Conservation (phyloP, 2,113 vertebrate species). For the Seriola quinqueradiata region DNA sequence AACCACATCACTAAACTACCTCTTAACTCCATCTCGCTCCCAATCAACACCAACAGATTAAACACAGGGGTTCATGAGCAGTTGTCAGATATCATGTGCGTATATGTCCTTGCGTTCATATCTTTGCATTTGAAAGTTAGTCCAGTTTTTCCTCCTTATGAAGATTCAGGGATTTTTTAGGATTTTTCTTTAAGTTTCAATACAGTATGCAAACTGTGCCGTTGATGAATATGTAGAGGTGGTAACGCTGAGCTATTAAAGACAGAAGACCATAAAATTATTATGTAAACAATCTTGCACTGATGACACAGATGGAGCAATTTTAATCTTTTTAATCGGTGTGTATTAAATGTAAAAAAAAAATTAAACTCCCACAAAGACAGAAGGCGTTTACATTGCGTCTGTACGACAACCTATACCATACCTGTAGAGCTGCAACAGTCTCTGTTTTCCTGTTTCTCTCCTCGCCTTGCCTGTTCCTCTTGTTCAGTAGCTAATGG, state of each 20-base stretch:
- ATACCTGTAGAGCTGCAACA: conserved; percentile 39
- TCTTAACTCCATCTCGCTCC: conserved; percentile 8
- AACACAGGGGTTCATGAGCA: conserved; percentile 30
- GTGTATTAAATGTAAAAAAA: background rate
- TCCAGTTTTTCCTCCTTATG: background rate
- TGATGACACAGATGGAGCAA: background rate
- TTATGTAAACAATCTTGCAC: background rate
- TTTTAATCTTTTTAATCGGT: background rate
- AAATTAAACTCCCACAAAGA: background rate
- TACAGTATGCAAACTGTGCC: background rate
- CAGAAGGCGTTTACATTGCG: conserved; percentile 28
- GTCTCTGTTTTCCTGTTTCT: conserved; percentile 20
- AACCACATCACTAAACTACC: conserved; percentile 30
- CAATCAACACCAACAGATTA: conserved; percentile 58
- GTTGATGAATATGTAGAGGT: background rate
- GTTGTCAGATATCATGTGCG: background rate
- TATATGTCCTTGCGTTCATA: conserved; percentile 5
- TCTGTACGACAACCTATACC: conserved; percentile 24
- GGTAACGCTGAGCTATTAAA: background rate
- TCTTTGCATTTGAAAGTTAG: conserved; percentile 19
- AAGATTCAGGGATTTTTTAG: background rate
- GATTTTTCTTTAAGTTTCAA: background rate
- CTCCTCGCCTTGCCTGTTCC: conserved; percentile 18
- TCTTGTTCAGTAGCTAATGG: conserved; percentile 67
- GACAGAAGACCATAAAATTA: too few relatives aligned